These are phyloP conservation scores for Elachura formosa DNA, from an alignment of 2,113 vertebrate genomes.

Conservation along the genomic window DNA sequence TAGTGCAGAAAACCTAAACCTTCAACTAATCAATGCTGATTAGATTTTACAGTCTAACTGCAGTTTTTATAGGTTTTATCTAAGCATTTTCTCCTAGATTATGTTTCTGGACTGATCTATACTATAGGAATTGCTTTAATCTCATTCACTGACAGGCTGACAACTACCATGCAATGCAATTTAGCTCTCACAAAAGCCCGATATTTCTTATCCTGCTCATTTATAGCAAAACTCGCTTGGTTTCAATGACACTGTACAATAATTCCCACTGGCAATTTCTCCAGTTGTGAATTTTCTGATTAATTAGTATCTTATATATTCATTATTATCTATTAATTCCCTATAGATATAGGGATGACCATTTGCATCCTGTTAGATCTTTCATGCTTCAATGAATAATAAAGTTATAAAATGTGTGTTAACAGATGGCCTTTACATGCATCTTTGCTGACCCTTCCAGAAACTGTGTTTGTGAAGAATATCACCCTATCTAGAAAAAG, in stretches of 20 bases:
- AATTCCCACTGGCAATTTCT: not conserved
- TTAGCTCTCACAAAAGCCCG: conserved; percentile 16
- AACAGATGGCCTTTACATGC: not conserved
- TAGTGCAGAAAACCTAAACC: conserved; percentile 36
- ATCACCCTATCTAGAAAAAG: not conserved
- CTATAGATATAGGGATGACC: not conserved
- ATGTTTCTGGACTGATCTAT: conserved; percentile 67
- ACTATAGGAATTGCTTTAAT: conserved; percentile 69
- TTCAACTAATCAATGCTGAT: conserved; percentile 62
- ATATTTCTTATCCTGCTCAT: conserved; percentile 12
- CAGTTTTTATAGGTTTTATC: conserved; percentile 68
- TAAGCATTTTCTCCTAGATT: conserved; percentile 60
- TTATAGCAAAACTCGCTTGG: conserved; percentile 19
- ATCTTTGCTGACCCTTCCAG: not conserved
- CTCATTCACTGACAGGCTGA: conserved; percentile 55
- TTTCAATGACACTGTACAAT: not conserved
- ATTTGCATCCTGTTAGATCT: not conserved
- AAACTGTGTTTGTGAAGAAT: not conserved
- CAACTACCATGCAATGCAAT: conserved; percentile 46
- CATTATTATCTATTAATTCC: no score
- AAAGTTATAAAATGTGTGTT: not conserved
- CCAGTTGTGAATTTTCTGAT: conserved; percentile 3
- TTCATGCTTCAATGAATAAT: not conserved
- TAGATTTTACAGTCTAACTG: conserved; percentile 66
- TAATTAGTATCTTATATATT: conserved; percentile 30